phyloP scores from a whole-genome alignment of 1,140 invertebrate species.

The Calliopsis andreniformis region DNA sequence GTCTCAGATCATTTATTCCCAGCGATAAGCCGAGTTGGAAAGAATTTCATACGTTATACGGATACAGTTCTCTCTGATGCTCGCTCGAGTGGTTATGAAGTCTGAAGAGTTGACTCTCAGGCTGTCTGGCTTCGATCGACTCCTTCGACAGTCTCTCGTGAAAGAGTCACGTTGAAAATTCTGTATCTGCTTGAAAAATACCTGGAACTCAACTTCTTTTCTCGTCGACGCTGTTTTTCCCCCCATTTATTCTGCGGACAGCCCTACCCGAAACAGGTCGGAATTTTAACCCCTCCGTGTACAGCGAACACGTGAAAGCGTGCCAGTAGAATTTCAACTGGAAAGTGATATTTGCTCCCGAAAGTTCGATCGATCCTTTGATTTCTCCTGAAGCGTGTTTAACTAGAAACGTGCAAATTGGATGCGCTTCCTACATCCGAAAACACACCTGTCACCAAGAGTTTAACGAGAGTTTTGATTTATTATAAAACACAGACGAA shows the following conservation, averaged over 20 bases:
- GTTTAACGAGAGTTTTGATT: background rate
- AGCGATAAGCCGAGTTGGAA: constrained; percentile 18
- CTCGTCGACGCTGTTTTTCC: background rate
- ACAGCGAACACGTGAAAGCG: background rate
- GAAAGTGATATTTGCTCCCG: background rate
- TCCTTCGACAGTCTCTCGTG: constrained; percentile 13
- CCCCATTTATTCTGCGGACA: constrained; percentile 21
- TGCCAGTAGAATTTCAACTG: constrained; percentile 14
- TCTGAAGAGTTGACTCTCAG: constrained; percentile 42
- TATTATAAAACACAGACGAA: constrained; percentile 1
- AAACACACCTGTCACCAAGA: background rate
- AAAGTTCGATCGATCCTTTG: background rate
- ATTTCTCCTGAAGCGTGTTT: background rate
- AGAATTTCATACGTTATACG: constrained; percentile 26
- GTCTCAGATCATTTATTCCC: constrained; percentile 13
- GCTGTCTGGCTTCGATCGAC: constrained; percentile 29
- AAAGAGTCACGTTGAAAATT: constrained; percentile 37
- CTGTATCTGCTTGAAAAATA: constrained; percentile 38
- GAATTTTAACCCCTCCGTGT: constrained; percentile 41
- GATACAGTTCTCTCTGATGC: constrained; percentile 13
- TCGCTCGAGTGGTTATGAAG: constrained; percentile 22
- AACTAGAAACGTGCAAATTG: background rate
- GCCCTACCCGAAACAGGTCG: constrained; percentile 36
- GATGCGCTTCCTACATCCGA: background rate
- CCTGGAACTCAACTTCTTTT: background rate